Base-by-base conservation (phyloP, 2,797 vertebrate species). In the Florisuga fusca region DNA sequence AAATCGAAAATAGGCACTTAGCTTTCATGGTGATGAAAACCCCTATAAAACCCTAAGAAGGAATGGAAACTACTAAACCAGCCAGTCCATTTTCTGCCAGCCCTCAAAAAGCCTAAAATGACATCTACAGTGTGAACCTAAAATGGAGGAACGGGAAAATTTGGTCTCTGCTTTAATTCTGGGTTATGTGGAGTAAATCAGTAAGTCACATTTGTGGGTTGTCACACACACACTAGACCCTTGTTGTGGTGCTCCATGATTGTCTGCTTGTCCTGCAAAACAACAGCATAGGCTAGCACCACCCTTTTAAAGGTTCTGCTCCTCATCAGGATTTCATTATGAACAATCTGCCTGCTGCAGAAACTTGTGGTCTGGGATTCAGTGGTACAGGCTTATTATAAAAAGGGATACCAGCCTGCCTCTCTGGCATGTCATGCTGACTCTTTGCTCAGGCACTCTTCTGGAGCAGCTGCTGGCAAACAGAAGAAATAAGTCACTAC, bases 251-350 rank as follows among this genome's bases (percentile, higher is more conserved):
- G 41, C 33, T 74, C 36, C 12, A 2, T 25, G 10, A 33, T n/a
- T 25, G 41, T 41, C 51, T 64, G 36, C 17, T 76, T 59, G 33
- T 61, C 66, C 89, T 84, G 87, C 90, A 94, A 80, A 89, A 12
- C n/a, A 20, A 23, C 19, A 53, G 22, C 55, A 69, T 50, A 81
- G 77, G 72, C 33, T 26, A 79, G 73, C 59, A 68, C 15, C 53
- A 54, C 18, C 18, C 64, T 71, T 92, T 73, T 48, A 92, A 97
- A 94, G 50, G 5, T 66, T 89, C 79, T 94, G 73, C 31, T 94
- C 53, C 59, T 93, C 76, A 48, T 68, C 62, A 72, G 75, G 73
- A 90, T 90, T 96, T 94, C 91, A 94, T 95, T 91, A 93, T 34
- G 54, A 76, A 94, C 75, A 87, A 68, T 59, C 81, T 29, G 57